These are phyloP conservation scores for Dendropsophus ebraccatus DNA, from an alignment of 2,113 vertebrate species.

Conservation along the genomic window DNA sequence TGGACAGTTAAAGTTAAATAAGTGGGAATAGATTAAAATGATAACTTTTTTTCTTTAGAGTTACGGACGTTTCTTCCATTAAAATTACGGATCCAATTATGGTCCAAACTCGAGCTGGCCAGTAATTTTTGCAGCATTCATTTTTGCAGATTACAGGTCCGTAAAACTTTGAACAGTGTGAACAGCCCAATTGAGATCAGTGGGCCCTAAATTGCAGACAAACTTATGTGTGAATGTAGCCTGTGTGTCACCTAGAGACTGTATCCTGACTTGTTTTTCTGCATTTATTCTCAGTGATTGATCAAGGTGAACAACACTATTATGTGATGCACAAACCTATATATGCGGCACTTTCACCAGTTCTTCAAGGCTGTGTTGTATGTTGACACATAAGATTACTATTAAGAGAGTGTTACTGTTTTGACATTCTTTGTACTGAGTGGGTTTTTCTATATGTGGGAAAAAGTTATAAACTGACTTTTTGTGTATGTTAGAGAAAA, in stretches of 20 bases:
- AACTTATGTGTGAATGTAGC: no score
- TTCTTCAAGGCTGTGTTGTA: not conserved
- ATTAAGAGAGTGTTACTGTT: not conserved
- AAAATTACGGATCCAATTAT: no score
- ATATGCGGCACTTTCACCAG: slow-evolving; percentile 12
- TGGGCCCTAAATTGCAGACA: no score
- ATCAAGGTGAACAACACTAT: not conserved
- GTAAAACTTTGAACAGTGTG: no score
- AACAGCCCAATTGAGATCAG: no score
- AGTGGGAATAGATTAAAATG: no score
- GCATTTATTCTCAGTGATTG: not conserved
- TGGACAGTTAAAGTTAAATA: no score
- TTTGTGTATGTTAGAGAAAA: slow-evolving; percentile 3
- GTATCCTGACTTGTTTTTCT: not conserved
- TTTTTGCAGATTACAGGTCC: no score
- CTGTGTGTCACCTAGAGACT: not conserved
- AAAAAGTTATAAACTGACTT: slow-evolving; percentile 11
- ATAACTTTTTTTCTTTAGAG: no score
- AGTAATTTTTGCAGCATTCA: no score
- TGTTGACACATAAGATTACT: not conserved
- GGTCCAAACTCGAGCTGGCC: no score
- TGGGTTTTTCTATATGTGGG: slow-evolving; percentile 19
- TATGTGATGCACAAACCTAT: not conserved
- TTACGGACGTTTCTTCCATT: no score
- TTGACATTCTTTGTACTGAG: slow-evolving; percentile 27